Percentiles rank a stretch among this genome's conserved stretches.
Conservation (phyloP, 92 coral and sea anemone genomes). For the Chrysogorgia sp. region DNA sequence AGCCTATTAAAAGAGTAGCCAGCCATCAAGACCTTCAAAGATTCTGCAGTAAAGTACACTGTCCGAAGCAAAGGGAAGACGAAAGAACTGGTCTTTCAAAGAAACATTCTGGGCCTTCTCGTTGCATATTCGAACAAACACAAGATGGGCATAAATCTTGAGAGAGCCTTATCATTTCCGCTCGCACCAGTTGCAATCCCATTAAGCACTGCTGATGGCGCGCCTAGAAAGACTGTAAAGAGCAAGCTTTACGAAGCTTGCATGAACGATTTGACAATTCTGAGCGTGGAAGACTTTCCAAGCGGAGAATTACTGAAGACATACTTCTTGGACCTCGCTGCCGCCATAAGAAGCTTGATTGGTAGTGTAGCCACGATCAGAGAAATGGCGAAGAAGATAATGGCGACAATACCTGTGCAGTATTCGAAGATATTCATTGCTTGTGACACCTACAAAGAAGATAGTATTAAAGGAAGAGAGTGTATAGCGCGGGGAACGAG, state of each 20-base stretch:
- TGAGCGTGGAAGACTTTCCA: background rate
- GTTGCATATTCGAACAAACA: constrained; percentile 18
- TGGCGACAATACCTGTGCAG: constrained; percentile 20
- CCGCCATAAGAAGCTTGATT: constrained; percentile 17
- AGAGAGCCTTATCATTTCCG: constrained; percentile 17
- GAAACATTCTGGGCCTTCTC: no score
- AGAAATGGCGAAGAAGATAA: constrained; percentile 9
- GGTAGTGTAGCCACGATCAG: constrained; percentile 18
- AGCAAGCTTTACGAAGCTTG: no score
- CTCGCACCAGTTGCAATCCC: constrained; percentile 18
- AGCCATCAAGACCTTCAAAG: background rate
- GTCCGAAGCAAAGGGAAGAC: constrained; percentile 16
- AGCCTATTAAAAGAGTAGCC: constrained; percentile 9
- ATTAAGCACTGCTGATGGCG: constrained; percentile 17
- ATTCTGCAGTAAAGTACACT: background rate
- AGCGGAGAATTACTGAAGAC: constrained; percentile 7
- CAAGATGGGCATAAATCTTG: constrained; percentile 8
- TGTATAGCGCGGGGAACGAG: constrained; percentile 5
- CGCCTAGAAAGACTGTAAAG: constrained; percentile 9
- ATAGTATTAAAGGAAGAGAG: constrained; percentile 7
- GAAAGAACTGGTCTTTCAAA: constrained; percentile 6
- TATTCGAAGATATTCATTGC: constrained; percentile 14
- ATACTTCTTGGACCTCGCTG: constrained; percentile 13
- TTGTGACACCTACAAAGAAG: constrained; percentile 6
- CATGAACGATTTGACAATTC: constrained; percentile 15